Base-by-base conservation (phyloP, 1,140 invertebrate species). In the Lasioglossum baleicum region DNA sequence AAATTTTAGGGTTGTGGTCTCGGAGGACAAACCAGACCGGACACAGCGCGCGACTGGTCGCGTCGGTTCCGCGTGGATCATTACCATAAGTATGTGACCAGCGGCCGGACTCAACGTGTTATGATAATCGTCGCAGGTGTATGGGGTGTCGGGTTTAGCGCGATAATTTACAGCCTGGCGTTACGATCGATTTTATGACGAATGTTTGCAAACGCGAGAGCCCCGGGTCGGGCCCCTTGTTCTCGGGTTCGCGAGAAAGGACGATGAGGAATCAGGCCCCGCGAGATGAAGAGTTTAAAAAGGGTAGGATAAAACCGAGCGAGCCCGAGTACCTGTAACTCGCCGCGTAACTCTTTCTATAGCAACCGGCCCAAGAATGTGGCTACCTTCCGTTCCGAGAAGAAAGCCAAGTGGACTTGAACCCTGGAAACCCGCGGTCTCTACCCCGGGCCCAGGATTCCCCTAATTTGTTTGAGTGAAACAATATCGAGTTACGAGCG, bases 401-500 rank as follows among this genome's bases (percentile, higher is more conserved):
- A 89, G 82, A 84, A 80, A 80, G 75, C 68, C 78, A 74, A 89
- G 87, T 89, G 82, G 83, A 89, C 83, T 90, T 90, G 88, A 91
- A 91, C 88, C 70, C 83, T 85, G 83, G 83, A 88, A 81, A 86
- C 53, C 72, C 68, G 72, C 68, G 75, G 81, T 85, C 83, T 80
- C 87, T 83, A 76, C 77, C 84, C 89, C 72, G 80, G 83, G 82
- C 71, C 85, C 85, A 89, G 87, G 85, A 92, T 89, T 91, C 88
- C 83, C 87, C 86, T 92, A 92, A 92, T 92, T 92, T 92, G 90
- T 91, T 91, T 91, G 88, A 92, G 90, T 88, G 88, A 92, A 93
- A 92, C 91, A 93, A 93, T 93, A 93, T 93, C 91, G 90, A 91
- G 91, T 93, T 92, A 92, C 92, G 87, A 83, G 60, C 82, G 91